Evolutionary conservation across 2,888 invertebrate genomes (phyloP).

Genomic region (Panopea generosa): DNA sequence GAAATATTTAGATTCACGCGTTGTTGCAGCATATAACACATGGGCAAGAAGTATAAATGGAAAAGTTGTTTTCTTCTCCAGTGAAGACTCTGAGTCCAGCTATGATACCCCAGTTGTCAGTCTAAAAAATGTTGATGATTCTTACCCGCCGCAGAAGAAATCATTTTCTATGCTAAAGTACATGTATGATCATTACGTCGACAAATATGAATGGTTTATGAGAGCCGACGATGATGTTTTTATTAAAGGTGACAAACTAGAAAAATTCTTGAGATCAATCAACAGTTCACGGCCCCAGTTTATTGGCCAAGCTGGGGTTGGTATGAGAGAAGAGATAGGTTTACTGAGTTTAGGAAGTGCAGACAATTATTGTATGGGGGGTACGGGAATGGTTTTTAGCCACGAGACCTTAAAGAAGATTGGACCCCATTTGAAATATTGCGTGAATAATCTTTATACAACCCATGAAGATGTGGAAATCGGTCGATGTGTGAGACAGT

Average conservation of each 20-base stretch:
- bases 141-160: slow-evolving; percentile 99
- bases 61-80: slow-evolving; percentile 94
- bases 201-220: slow-evolving; percentile 98
- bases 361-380: slow-evolving; percentile 99
- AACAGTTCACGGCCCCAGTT: slow-evolving; percentile 95
- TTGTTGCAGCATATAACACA: slow-evolving; percentile 95
- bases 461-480: slow-evolving; percentile 99
- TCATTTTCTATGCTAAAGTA: slow-evolving; percentile 96
- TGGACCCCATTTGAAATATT: slow-evolving; percentile 96
- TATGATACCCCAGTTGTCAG: slow-evolving; percentile 91
- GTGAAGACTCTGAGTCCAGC: slow-evolving; percentile 86
- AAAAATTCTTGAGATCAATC: slow-evolving; percentile 93
- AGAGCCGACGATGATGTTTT: slow-evolving; percentile 99
- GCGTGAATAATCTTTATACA: slow-evolving; percentile 96
- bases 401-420: slow-evolving; percentile 91
- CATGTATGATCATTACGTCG: slow-evolving; percentile 96
- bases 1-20: slow-evolving; percentile 94
- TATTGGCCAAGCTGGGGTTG: slow-evolving; percentile 89
- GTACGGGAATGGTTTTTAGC: slow-evolving; percentile 97
- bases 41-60: slow-evolving; percentile 97
- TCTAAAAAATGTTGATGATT: slow-evolving; percentile 94
- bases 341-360: slow-evolving; percentile 89
- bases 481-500: slow-evolving; percentile 96
- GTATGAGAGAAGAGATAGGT: slow-evolving; percentile 92
- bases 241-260: slow-evolving; percentile 93